A percentile compares a stretch with the other conserved stretches of the same genome.
These are phyloP conservation scores for Hyposoter didymator DNA, from an alignment of 2,888 invertebrate genomes.

Conservation along the genomic window DNA sequence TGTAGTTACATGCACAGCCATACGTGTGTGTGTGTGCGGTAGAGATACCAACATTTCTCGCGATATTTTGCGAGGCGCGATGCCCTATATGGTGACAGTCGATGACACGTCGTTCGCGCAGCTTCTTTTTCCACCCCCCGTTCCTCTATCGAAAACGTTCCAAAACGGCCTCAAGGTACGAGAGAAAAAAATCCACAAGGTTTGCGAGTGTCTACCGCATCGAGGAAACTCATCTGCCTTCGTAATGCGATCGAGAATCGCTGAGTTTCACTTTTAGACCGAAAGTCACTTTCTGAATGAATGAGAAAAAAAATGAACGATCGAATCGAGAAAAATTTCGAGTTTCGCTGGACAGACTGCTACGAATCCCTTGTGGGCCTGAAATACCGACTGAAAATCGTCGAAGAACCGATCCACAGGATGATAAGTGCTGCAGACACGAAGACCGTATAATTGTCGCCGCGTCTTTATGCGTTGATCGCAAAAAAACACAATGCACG, in stretches of 20 bases:
- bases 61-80: slow-evolving; percentile 19
- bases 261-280: too few species aligned
- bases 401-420: too few species aligned
- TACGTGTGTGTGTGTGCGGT: background rate
- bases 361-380: too few species aligned
- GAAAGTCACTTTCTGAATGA: too few species aligned
- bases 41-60: slow-evolving; percentile 25
- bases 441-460: too few species aligned
- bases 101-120: slow-evolving; percentile 47
- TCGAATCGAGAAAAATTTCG: background rate
- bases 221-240: too few species aligned
- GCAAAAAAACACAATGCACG: slow-evolving; percentile 64
- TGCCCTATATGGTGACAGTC: slow-evolving; percentile 62
- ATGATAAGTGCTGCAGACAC: too few species aligned
- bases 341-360: too few species aligned
- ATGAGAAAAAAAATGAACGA: slow-evolving; percentile 4
- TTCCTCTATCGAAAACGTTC: background rate
- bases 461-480: background rate
- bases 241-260: too few species aligned
- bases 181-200: background rate
- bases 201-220: background rate
- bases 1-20: background rate
- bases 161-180: background rate
- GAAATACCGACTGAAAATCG: too few species aligned
- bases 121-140: background rate